Evolutionary conservation across 2,113 vertebrate genomes (phyloP), one percentile per base, ranked within the genome.

Genomic region (Macquaria ambigua): DNA sequence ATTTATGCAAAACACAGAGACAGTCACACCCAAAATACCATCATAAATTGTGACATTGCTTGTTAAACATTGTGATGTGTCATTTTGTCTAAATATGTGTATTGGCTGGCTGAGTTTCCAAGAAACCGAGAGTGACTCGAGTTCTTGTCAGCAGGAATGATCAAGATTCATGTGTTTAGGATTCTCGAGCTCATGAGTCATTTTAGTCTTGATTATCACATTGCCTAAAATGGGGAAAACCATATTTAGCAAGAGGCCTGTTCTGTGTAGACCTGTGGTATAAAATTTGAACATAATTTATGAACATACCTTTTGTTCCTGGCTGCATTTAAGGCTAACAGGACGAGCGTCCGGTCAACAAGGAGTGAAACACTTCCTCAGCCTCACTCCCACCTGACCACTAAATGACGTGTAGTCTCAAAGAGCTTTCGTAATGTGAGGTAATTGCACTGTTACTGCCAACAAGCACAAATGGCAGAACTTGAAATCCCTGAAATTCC

Each of bases 141-240:
- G 3, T 82, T 81, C 53, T 61, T 58, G 68, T 78, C 23, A 50
- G 15, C 34, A 23, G 74, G 59, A 74, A 70, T 74, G 55, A 55
- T 78, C 70, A 74, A 41, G 20, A 48, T 69, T 79, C 74, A 55
- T 74, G 76, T 79, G 74, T 89, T 83, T 79, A 39, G 20, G 28
- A 81, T 85, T 85, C 77, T 77, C 77, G 63, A 81, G 31, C 56
- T 81, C 34, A 62, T 89, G 71, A 88, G 78, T 87, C 74, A 88
- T 84, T 79, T 34, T 68, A 52, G 68, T 69, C 72, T 73, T 14
- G 4, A 63, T 79, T 59, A 74, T 83, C 8, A 37, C 56, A 62
- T 71, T 83, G 48, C 78, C 64, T 34, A 23, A 82, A 74, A 69
- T 77, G 66, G 62, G 56, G 39, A 83, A 70, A 28, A 77, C 63